phyloP scores from a whole-genome alignment of 2,888 invertebrate species.

The Hirtodrosophila alboralis region DNA sequence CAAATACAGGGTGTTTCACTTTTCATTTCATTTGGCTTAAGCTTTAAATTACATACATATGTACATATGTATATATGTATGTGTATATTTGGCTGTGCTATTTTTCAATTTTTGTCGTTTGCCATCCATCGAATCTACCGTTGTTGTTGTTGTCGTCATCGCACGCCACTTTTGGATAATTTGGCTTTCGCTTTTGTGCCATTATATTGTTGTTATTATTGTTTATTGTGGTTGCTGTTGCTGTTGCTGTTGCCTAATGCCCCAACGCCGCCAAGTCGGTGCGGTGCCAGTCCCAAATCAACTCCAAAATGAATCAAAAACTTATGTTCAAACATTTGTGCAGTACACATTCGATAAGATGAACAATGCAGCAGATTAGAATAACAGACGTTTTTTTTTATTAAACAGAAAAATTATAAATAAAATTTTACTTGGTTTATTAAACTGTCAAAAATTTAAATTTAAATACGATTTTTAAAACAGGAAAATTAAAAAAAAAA shows the following conservation, averaged over 20 bases:
- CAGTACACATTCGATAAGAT: conserved; percentile 30
- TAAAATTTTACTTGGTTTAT: too few species aligned
- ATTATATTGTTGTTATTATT: too few species aligned
- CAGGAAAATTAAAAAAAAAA: too few species aligned
- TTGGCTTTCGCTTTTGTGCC: conserved; percentile 77
- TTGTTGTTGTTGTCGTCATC: conserved; percentile 52
- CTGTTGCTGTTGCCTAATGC: conserved; percentile 65
- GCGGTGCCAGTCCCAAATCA: conserved; percentile 47
- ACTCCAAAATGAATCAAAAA: conserved; percentile 75
- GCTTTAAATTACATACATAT: neutral
- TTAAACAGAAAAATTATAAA: too few species aligned
- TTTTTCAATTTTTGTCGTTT: conserved; percentile 52
- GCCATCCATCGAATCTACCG: conserved; percentile 17
- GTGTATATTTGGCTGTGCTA: conserved; percentile 43
- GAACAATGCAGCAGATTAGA: conserved; percentile 2
- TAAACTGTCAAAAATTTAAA: too few species aligned
- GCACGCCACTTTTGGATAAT: conserved; percentile 72
- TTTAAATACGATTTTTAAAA: too few species aligned
- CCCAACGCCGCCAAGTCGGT: conserved; percentile 34
- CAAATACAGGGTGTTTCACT: conserved; percentile 69
- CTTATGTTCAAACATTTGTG: conserved; percentile 37
- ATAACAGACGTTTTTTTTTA: too few species aligned
- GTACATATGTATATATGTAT: neutral
- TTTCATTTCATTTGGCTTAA: conserved; percentile 41
- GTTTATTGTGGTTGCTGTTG: conserved; percentile 15